These are phyloP conservation scores for Echinometra lucunter DNA, from an alignment of 53 echinoderm and acorn worm genomes.

Conservation along the genomic window DNA sequence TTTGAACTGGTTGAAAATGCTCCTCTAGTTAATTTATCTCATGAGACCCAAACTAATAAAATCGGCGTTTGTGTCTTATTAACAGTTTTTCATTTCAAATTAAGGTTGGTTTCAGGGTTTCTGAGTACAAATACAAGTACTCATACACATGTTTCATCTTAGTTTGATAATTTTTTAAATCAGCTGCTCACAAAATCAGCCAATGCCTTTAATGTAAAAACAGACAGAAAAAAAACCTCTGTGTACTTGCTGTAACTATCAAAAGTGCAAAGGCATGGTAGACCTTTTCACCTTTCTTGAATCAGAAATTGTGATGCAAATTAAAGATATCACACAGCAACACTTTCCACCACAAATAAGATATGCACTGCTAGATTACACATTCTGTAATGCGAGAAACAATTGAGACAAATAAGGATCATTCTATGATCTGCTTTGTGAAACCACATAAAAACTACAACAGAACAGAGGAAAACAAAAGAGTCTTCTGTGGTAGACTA, in stretches of 20 bases:
- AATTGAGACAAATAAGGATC: background rate
- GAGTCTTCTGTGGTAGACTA: slow-evolving; percentile 30
- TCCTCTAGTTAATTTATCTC: too few relatives aligned
- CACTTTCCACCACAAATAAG: slow-evolving; percentile 14
- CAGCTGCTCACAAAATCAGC: too few relatives aligned
- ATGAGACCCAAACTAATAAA: too few relatives aligned
- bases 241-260: background rate
- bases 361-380: slow-evolving; percentile 8
- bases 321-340: background rate
- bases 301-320: slow-evolving; percentile 1
- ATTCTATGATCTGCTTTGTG: background rate
- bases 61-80: too few relatives aligned
- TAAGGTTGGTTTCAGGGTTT: too few relatives aligned
- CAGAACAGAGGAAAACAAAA: background rate
- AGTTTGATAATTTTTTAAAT: too few relatives aligned
- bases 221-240: background rate
- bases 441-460: slow-evolving; percentile 4
- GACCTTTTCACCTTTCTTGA: background rate
- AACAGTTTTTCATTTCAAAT: too few relatives aligned
- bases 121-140: too few relatives aligned
- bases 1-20: too few relatives aligned
- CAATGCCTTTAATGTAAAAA: background rate
- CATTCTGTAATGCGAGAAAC: background rate
- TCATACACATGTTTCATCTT: too few relatives aligned
- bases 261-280: slow-evolving; percentile 6